A percentile compares a stretch with the other conserved stretches of the same genome.
These are phyloP conservation scores for Papilio xuthus DNA, from an alignment of 1,140 invertebrate genomes.

Conservation along the genomic window DNA sequence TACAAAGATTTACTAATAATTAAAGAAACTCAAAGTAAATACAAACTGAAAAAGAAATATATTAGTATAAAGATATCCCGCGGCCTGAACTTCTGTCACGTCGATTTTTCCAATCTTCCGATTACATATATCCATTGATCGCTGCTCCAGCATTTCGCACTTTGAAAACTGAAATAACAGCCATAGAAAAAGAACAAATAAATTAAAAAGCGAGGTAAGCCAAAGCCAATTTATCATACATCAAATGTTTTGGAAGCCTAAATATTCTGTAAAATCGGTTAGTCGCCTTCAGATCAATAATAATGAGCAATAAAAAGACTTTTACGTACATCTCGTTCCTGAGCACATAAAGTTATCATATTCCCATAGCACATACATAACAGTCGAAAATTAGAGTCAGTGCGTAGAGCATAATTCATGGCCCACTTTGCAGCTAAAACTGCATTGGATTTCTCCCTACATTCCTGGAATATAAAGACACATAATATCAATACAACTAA, in stretches of 20 bases:
- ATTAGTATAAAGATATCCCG: conserved; percentile 58
- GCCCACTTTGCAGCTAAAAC: conserved; percentile 82
- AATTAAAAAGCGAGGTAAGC: not conserved
- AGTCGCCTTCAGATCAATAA: not conserved
- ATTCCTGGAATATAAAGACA: conserved; percentile 54
- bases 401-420: conserved; percentile 76
- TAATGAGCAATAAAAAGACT: not conserved
- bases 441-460: conserved; percentile 73
- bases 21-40: not conserved
- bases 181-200: not conserved
- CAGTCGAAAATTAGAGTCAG: conserved; percentile 77
- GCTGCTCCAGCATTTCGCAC: conserved; percentile 51
- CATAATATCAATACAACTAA: not conserved
- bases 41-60: conserved; percentile 65
- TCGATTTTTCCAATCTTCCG: conserved; percentile 57
- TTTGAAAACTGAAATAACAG: conserved; percentile 47
- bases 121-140: conserved; percentile 55
- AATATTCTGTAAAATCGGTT: not conserved
- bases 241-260: not conserved
- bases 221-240: not conserved
- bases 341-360: conserved; percentile 69
- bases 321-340: conserved; percentile 49
- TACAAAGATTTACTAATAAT: not conserved
- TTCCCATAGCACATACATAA: conserved; percentile 81
- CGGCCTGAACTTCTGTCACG: conserved; percentile 56